Conservation (phyloP, 2,113 vertebrate genomes). For the Damaliscus lunatus region DNA sequence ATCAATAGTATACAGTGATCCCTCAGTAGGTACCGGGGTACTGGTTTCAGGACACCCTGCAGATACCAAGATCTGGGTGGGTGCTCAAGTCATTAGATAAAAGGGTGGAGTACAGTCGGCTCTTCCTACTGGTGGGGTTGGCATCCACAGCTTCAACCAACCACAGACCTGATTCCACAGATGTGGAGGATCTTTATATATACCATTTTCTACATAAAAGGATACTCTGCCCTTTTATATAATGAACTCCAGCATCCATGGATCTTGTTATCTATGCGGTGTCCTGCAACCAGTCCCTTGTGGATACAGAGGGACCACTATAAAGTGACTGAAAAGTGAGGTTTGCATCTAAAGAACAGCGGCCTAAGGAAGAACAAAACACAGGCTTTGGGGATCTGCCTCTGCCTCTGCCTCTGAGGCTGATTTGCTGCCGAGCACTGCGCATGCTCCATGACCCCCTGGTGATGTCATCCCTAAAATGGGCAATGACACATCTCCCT, state of each 20-base stretch:
- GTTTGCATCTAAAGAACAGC: not conserved
- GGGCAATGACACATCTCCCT: not conserved
- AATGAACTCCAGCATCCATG: not conserved
- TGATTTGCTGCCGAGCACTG: not conserved
- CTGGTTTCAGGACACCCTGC: not conserved
- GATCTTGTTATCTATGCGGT: not conserved
- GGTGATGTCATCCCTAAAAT: not conserved
- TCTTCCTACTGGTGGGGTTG: not conserved
- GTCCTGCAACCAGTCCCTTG: not conserved
- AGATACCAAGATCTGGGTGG: not conserved
- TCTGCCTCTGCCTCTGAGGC: not conserved
- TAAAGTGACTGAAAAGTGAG: not conserved
- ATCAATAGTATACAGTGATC: not conserved
- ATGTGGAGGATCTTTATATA: not conserved
- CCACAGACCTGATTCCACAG: not conserved
- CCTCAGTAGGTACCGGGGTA: not conserved
- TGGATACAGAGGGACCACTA: not conserved
- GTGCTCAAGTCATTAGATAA: not conserved
- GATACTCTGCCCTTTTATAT: not conserved
- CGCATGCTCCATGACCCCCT: not conserved
- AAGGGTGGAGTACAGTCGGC: not conserved
- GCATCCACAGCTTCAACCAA: not conserved
- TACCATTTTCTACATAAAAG: not conserved
- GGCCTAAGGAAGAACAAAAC: not conserved
- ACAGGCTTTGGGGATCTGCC: not conserved